phyloP scores from a whole-genome alignment of 2,797 vertebrate genomes.

The Oreochromis grahami region DNA sequence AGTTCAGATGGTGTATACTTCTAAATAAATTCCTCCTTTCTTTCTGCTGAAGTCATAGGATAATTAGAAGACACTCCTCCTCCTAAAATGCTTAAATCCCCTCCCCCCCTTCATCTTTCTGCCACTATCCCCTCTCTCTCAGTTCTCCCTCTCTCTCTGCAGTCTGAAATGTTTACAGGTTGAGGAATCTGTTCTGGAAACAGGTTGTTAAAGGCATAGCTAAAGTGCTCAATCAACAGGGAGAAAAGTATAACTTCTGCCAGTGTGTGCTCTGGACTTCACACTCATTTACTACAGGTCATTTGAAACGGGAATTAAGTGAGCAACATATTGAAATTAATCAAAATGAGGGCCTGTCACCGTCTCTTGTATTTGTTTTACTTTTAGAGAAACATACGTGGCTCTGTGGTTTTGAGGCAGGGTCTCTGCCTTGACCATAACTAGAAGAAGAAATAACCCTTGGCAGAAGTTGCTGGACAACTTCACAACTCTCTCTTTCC shows the following conservation, averaged over 20 bases:
- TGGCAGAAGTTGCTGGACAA: not conserved
- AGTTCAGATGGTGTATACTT: not conserved
- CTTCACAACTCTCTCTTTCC: not conserved
- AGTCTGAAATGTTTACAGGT: slow-evolving; percentile 66
- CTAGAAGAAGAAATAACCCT: slow-evolving; percentile 14
- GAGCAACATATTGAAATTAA: not conserved
- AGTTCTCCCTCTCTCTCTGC: slow-evolving; percentile 10
- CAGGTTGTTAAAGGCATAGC: slow-evolving; percentile 26
- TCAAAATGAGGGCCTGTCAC: not conserved
- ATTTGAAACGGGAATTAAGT: not conserved
- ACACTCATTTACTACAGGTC: not conserved
- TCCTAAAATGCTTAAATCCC: slow-evolving; percentile 38
- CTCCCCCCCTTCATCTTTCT: slow-evolving; percentile 20
- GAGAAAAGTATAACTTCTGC: not conserved
- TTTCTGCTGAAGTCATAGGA: slow-evolving; percentile 48
- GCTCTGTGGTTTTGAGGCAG: slow-evolving; percentile 13
- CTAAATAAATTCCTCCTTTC: slow-evolving; percentile 21
- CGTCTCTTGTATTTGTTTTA: not conserved
- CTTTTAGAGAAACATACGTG: not conserved
- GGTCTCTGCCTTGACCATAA: not conserved
- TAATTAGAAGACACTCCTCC: slow-evolving; percentile 58
- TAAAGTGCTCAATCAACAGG: slow-evolving; percentile 1
- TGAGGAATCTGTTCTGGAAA: slow-evolving; percentile 45
- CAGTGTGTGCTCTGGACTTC: not conserved
- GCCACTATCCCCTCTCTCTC: slow-evolving; percentile 7